Percentiles rank a stretch among this genome's conserved stretches.
These are phyloP conservation scores for Saccopteryx bilineata DNA, from an alignment of 2,113 vertebrate species.

Conservation along the genomic window DNA sequence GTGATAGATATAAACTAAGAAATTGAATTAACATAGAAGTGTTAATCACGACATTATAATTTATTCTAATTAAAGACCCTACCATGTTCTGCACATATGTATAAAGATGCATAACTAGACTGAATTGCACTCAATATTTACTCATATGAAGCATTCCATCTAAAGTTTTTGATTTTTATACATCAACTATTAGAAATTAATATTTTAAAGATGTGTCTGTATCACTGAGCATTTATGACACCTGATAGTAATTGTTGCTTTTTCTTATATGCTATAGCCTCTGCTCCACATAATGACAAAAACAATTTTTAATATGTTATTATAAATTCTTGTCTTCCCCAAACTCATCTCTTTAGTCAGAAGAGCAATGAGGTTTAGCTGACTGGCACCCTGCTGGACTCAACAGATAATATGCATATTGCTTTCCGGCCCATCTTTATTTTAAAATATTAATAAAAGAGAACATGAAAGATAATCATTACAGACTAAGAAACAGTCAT, in stretches of 20 bases:
- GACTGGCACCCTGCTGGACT: constrained; percentile 35
- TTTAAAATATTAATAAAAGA: constrained; percentile 81
- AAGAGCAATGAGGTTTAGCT: constrained; percentile 45
- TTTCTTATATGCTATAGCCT: neutral
- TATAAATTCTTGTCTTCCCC: constrained; percentile 44
- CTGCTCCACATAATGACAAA: constrained; percentile 35
- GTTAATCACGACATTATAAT: constrained; percentile 37
- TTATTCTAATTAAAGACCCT: constrained; percentile 14
- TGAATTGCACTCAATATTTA: neutral
- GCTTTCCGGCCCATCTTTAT: constrained; percentile 72
- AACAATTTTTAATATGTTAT: constrained; percentile 31
- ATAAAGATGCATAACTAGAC: neutral
- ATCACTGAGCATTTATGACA: neutral
- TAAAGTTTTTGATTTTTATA: constrained; percentile 21
- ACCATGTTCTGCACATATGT: neutral
- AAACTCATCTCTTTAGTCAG: constrained; percentile 60
- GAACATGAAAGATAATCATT: constrained; percentile 69
- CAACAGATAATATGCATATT: constrained; percentile 59
- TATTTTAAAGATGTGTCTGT: neutral
- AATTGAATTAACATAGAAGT: neutral
- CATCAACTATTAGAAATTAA: neutral
- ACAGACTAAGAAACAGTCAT: constrained; percentile 61
- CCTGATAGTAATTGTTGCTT: neutral
- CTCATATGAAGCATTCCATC: neutral
- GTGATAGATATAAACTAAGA: constrained; percentile 2